phyloP scores from a whole-genome alignment of 1,140 invertebrate species.

The Sipha flava region DNA sequence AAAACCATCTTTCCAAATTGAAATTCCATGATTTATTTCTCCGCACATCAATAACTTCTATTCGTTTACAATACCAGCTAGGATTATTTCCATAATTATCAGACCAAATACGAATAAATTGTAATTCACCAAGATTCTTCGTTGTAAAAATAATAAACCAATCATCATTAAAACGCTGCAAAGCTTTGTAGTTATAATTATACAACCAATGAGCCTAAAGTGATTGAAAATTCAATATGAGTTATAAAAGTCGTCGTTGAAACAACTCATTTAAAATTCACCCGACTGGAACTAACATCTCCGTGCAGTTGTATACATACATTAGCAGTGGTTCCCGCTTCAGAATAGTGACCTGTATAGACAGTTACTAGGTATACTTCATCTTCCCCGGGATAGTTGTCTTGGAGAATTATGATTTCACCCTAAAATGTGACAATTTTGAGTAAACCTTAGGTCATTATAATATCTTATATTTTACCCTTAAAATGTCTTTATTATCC shows the following conservation, averaged over 20 bases:
- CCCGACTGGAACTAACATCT: neutral
- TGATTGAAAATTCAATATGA: neutral
- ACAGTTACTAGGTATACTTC: neutral
- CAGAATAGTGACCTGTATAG: neutral
- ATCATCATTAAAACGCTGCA: slow-evolving; percentile 33
- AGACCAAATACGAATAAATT: slow-evolving; percentile 34
- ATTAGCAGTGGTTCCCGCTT: neutral
- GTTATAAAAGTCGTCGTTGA: neutral
- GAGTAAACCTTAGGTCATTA: neutral
- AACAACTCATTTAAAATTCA: neutral
- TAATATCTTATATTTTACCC: neutral
- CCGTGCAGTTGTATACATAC: neutral
- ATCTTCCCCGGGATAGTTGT: neutral
- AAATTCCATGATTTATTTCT: neutral
- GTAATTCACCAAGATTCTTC: slow-evolving; percentile 18
- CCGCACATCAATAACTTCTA: neutral
- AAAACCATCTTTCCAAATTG: neutral
- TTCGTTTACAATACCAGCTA: slow-evolving; percentile 32
- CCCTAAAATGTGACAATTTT: neutral
- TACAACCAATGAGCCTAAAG: slow-evolving; percentile 32
- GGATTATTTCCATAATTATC: slow-evolving; percentile 33
- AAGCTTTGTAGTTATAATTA: neutral
- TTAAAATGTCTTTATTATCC: neutral
- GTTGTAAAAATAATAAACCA: slow-evolving; percentile 34
- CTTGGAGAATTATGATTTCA: neutral